phyloP scores from a whole-genome alignment of 2,113 vertebrate species.

The Eulemur rufifrons region DNA sequence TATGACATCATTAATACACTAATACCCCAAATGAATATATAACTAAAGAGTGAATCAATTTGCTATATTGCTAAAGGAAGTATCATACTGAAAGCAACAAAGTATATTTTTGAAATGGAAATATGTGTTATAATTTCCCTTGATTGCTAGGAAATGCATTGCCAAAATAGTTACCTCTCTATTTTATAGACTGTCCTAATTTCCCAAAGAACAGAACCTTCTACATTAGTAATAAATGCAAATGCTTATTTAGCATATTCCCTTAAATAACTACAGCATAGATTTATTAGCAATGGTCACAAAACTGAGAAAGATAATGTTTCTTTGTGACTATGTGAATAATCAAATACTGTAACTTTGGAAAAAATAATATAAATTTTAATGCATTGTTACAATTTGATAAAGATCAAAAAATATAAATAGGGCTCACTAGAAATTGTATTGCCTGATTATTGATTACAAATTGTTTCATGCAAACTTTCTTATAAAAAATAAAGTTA shows the following conservation, averaged over 20 bases:
- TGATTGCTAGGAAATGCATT: neutral
- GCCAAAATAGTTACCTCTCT: neutral
- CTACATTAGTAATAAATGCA: constrained; percentile 48
- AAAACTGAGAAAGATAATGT: neutral
- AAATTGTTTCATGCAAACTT: neutral
- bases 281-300: constrained; percentile 14
- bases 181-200: constrained; percentile 40
- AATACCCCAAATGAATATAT: neutral
- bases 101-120: constrained; percentile 12
- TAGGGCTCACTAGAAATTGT: neutral
- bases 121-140: neutral
- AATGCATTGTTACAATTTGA: neutral
- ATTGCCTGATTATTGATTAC: neutral
- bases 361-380: neutral
- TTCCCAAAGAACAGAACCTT: constrained; percentile 52
- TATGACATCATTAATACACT: neutral
- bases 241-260: constrained; percentile 47
- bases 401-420: constrained; percentile 18
- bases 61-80: neutral
- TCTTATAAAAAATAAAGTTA: neutral
- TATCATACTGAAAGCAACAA: neutral
- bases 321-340: constrained; percentile 50
- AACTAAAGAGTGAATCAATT: neutral
- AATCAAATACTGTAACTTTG: neutral
- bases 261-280: constrained; percentile 56